Conservation (phyloP, 2,113 vertebrate genomes). For the Boleophthalmus pectinirostris region DNA sequence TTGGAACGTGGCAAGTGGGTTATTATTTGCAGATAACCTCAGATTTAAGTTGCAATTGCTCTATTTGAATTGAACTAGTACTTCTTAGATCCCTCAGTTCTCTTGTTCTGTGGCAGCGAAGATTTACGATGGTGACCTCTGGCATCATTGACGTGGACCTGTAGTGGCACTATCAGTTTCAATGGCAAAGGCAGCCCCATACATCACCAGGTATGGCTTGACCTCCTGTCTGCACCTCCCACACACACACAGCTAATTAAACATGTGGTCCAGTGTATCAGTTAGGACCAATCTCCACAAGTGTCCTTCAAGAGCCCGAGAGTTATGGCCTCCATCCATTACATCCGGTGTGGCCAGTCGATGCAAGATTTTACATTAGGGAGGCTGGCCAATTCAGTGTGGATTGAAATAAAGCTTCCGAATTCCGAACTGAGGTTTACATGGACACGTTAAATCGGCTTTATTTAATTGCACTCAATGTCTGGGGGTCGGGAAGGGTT, state of each 20-base stretch:
- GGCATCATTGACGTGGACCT: slow-evolving; percentile 23
- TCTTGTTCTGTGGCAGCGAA: slow-evolving; percentile 17
- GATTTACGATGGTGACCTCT: slow-evolving; percentile 47
- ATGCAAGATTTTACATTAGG: background rate
- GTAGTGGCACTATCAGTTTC: slow-evolving; percentile 18
- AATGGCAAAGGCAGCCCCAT: slow-evolving; percentile 19
- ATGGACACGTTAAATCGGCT: too few species aligned
- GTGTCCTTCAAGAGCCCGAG: background rate
- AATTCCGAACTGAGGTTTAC: too few species aligned
- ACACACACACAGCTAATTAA: slow-evolving; percentile 41
- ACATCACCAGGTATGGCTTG: slow-evolving; percentile 39
- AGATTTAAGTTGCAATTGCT: background rate
- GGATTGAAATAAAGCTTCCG: background rate
- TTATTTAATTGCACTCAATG: too few species aligned
- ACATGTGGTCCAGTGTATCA: slow-evolving; percentile 24
- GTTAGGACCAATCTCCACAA: background rate
- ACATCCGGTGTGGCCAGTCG: background rate
- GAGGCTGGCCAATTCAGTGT: background rate
- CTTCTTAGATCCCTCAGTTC: too few species aligned
- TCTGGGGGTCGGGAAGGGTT: too few species aligned
- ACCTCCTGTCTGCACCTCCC: slow-evolving; percentile 48
- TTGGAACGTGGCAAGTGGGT: too few species aligned
- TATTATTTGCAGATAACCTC: background rate
- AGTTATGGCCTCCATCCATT: slow-evolving; percentile 5
- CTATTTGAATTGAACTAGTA: background rate